These are phyloP conservation scores for Hanleya hanleyi DNA, from an alignment of 2,888 invertebrate species.

Conservation along the genomic window DNA sequence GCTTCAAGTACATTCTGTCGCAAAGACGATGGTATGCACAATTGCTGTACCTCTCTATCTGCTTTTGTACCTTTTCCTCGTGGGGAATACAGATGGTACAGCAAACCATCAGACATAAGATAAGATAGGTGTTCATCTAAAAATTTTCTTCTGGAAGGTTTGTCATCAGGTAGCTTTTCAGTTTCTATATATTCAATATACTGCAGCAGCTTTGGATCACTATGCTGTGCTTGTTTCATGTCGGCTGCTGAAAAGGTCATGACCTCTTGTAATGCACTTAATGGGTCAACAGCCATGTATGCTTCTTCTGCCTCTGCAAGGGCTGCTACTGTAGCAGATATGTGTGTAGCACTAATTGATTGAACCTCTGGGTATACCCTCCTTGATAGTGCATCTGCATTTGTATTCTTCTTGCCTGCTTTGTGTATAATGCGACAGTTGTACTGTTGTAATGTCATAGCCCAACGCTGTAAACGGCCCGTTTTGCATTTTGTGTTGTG, in stretches of 20 bases:
- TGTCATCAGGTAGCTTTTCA: neutral
- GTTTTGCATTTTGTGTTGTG: constrained; percentile 9
- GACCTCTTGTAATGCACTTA: neutral
- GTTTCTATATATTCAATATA: constrained; percentile 2
- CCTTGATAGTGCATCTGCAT: constrained; percentile 32
- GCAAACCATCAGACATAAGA: neutral
- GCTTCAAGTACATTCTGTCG: neutral
- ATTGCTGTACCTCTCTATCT: neutral
- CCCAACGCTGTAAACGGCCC: constrained; percentile 5
- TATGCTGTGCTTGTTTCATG: neutral
- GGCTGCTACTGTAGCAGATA: neutral
- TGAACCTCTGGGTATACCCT: constrained; percentile 19
- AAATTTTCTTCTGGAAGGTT: neutral
- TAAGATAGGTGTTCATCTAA: neutral
- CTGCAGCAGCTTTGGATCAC: neutral
- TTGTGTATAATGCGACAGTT: constrained; percentile 1
- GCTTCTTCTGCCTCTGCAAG: neutral
- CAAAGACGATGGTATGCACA: neutral
- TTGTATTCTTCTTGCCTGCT: neutral
- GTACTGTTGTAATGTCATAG: constrained; percentile 18
- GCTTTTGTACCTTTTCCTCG: neutral
- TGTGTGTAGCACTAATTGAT: neutral
- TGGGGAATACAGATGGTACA: neutral
- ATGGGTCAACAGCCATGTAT: neutral
- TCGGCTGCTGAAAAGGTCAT: neutral